These are phyloP conservation scores for Triplophysa bombifrons DNA, from an alignment of 2,797 vertebrate species.

Conservation along the genomic window DNA sequence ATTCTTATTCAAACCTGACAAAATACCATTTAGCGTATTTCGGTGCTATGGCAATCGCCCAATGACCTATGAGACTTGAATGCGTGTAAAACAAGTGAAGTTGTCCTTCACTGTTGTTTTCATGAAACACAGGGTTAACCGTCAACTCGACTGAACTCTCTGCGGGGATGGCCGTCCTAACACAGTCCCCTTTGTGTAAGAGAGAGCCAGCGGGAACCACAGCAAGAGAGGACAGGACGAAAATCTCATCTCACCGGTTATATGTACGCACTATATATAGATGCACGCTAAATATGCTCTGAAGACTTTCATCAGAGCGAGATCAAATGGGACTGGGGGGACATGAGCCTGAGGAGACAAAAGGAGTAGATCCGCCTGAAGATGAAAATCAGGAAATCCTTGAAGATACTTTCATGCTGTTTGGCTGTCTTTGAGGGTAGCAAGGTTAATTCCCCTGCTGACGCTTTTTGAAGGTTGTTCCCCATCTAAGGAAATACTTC, in stretches of 20 bases:
- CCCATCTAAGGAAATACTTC: conserved; percentile 42
- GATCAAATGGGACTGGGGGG: conserved; percentile 45
- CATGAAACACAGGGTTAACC: conserved; percentile 44
- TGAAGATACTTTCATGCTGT: conserved; percentile 42
- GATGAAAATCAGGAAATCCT: conserved; percentile 50
- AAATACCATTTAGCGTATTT: not conserved
- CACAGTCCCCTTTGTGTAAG: conserved; percentile 34
- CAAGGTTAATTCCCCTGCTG: conserved; percentile 53
- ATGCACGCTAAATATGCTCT: conserved; percentile 48
- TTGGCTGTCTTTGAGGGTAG: conserved; percentile 43
- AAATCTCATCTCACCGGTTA: conserved; percentile 27
- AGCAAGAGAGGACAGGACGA: conserved; percentile 32
- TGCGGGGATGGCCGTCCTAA: conserved; percentile 19
- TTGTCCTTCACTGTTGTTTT: conserved; percentile 31
- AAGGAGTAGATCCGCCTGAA: conserved; percentile 47
- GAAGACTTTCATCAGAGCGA: conserved; percentile 50
- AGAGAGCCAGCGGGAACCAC: conserved; percentile 25
- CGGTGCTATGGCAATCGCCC: not conserved
- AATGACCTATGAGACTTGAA: not conserved
- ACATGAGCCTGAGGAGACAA: conserved; percentile 50
- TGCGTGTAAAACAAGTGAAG: not conserved
- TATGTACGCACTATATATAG: conserved; percentile 45
- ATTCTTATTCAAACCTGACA: not conserved
- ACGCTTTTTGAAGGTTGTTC: conserved; percentile 42
- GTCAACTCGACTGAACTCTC: conserved; percentile 35